Evolutionary conservation across 1,140 invertebrate species (phyloP).

Genomic region (Hormaphis cornu): DNA sequence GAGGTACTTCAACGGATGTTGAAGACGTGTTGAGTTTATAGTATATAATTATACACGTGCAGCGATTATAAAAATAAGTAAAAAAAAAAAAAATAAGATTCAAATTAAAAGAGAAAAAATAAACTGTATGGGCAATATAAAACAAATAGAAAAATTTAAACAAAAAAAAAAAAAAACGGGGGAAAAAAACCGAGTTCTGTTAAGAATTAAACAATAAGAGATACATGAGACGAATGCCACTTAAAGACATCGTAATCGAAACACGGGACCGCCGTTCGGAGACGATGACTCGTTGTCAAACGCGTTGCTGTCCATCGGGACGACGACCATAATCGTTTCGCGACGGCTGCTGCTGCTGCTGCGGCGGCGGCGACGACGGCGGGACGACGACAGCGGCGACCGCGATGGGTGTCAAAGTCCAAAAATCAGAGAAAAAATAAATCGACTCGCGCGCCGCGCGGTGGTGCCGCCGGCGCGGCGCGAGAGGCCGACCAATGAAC

Average conservation of each 20-base stretch:
- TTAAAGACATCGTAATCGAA: conserved; percentile 30
- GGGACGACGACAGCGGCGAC: background rate
- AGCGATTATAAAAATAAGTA: background rate
- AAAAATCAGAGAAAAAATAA: background rate
- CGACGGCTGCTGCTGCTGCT: no score
- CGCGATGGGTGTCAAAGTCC: conserved; percentile 7
- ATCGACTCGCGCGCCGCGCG: no score
- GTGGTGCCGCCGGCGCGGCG: background rate
- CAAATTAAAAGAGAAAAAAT: background rate
- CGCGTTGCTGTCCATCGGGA: background rate
- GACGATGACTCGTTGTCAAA: background rate
- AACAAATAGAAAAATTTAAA: conserved; percentile 19
- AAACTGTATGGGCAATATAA: background rate
- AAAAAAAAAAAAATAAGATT: background rate
- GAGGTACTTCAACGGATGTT: no score
- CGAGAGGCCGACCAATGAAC: no score
- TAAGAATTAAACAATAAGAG: conserved; percentile 32
- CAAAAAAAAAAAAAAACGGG: conserved; percentile 29
- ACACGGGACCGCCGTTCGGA: conserved; percentile 16
- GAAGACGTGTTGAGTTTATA: no score
- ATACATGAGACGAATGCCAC: conserved; percentile 25
- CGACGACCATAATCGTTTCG: conserved; percentile 16
- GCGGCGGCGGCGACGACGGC: background rate
- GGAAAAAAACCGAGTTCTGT: conserved; percentile 30
- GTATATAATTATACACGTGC: no score